Conservation (phyloP, 2,888 invertebrate genomes). For the Eutolmus rufibarbis region DNA sequence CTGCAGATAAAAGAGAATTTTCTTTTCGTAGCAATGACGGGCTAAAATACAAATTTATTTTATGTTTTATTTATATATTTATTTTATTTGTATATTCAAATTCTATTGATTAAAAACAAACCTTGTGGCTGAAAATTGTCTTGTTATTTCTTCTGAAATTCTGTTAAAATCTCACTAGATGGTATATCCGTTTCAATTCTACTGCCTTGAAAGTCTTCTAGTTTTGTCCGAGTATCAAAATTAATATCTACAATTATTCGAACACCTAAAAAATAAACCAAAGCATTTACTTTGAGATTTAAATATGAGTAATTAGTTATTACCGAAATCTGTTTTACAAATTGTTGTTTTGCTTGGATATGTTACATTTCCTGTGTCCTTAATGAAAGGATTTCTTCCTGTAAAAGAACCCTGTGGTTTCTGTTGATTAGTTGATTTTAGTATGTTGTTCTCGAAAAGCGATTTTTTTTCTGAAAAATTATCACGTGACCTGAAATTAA, state of each 20-base stretch:
- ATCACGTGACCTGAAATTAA: neutral
- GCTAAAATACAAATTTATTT: neutral
- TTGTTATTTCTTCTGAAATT: neutral
- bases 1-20: no score
- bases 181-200: neutral
- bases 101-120: neutral
- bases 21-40: no score
- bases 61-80: neutral
- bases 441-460: neutral
- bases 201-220: neutral
- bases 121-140: neutral
- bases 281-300: neutral
- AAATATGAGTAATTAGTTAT: neutral
- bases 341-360: neutral
- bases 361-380: neutral
- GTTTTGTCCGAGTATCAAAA: neutral
- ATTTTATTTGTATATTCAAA: neutral
- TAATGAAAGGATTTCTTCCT: neutral
- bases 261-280: neutral
- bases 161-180: neutral
- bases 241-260: neutral
- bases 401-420: neutral
- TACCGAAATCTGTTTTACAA: neutral
- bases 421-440: neutral
- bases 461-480: neutral